These are phyloP conservation scores for Cabera pusaria DNA, from an alignment of 2,888 invertebrate genomes.

Conservation along the genomic window DNA sequence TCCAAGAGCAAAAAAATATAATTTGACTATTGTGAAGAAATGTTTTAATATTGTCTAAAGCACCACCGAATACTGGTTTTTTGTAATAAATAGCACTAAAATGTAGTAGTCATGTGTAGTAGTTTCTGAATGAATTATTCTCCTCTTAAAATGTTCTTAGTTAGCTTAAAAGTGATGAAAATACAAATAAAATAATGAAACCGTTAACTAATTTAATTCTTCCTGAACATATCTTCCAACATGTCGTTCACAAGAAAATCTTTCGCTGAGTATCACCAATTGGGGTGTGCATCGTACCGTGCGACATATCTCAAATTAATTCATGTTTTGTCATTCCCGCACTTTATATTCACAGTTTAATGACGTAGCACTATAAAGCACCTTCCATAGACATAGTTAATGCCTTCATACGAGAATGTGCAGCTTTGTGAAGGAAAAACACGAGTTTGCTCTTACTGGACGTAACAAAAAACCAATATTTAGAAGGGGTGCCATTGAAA, in stretches of 20 bases:
- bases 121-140: too few relatives aligned
- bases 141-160: too few relatives aligned
- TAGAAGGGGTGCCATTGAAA: constrained; percentile 76
- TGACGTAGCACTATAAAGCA: constrained; percentile 76
- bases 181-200: too few relatives aligned
- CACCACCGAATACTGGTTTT: too few relatives aligned
- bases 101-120: too few relatives aligned
- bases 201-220: too few relatives aligned
- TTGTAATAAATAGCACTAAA: too few relatives aligned
- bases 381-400: constrained; percentile 46
- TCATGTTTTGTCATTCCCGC: constrained; percentile 82
- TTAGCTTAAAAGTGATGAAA: too few relatives aligned
- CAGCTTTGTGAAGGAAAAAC: constrained; percentile 72
- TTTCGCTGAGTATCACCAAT: constrained; percentile 46
- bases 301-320: constrained; percentile 81
- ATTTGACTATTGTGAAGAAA: too few relatives aligned
- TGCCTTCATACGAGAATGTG: constrained; percentile 62
- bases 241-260: constrained; percentile 14
- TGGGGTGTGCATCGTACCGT: constrained; percentile 71
- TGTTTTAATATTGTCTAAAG: too few relatives aligned
- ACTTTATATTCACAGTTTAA: constrained; percentile 78
- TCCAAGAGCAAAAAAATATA: too few relatives aligned
- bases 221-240: background rate
- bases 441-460: constrained; percentile 80
- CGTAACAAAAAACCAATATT: constrained; percentile 81